phyloP scores from a whole-genome alignment of 2,113 vertebrate genomes.

The Lynx canadensis region DNA sequence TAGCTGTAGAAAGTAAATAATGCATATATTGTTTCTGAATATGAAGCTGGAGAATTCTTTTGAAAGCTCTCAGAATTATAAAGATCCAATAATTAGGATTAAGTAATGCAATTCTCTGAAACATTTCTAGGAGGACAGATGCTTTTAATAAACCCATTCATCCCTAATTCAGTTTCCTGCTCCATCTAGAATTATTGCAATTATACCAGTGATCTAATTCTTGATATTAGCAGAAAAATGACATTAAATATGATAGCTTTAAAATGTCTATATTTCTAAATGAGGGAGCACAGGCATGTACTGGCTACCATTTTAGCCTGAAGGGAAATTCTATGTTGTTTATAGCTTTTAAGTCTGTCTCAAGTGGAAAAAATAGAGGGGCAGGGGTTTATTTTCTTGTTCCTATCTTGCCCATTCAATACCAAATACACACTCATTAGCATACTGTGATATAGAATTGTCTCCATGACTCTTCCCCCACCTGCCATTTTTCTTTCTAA shows the following conservation, averaged over 20 bases:
- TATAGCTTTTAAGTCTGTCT: not conserved
- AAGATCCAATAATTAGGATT: not conserved
- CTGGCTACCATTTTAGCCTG: not conserved
- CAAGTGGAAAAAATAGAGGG: not conserved
- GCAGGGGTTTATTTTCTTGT: not conserved
- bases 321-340: not conserved
- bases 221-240: not conserved
- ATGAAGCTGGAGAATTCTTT: not conserved
- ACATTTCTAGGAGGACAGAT: not conserved
- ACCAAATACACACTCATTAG: not conserved
- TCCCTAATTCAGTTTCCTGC: not conserved
- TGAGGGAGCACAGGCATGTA: not conserved
- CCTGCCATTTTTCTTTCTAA: not conserved
- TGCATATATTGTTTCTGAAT: not conserved
- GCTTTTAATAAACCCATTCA: not conserved
- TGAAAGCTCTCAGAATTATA: not conserved
- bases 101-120: not conserved
- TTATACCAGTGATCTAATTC: not conserved
- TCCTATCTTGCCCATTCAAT: not conserved
- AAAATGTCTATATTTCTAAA: not conserved
- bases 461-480: not conserved
- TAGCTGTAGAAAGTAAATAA: not conserved
- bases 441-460: not conserved
- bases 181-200: not conserved
- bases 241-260: not conserved